phyloP scores from a whole-genome alignment of 2,888 invertebrate genomes.

The Octodonta nipae region DNA sequence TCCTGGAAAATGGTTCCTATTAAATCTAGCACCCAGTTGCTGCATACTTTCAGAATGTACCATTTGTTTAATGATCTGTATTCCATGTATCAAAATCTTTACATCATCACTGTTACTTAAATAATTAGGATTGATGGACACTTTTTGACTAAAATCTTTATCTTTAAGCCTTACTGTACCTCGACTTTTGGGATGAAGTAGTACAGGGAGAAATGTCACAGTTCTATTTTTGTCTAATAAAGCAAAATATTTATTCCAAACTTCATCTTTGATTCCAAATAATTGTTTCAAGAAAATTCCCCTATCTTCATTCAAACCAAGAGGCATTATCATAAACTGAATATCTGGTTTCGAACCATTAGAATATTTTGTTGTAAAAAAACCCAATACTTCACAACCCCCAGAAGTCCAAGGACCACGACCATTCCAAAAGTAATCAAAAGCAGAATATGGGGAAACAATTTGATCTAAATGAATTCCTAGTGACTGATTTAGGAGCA shows the following conservation, averaged over 20 bases:
- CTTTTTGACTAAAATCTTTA: conserved; percentile 39
- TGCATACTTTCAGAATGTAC: conserved; percentile 43
- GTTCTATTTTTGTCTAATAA: conserved; percentile 40
- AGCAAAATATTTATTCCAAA: conserved; percentile 50
- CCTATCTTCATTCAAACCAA: conserved; percentile 50
- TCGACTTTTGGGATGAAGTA: conserved; percentile 57
- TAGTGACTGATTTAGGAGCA: conserved; percentile 39
- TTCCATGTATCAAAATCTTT: conserved; percentile 43
- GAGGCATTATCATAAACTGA: conserved; percentile 55
- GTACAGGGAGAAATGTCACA: conserved; percentile 48
- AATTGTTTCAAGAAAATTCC: conserved; percentile 45
- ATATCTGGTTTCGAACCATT: conserved; percentile 40
- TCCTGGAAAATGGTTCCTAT: conserved; percentile 42
- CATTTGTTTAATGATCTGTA: conserved; percentile 45
- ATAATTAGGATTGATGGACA: conserved; percentile 56
- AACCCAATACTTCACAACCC: conserved; percentile 53
- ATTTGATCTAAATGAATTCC: conserved; percentile 38
- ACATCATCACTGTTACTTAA: conserved; percentile 47
- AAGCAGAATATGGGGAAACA: conserved; percentile 41
- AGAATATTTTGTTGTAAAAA: conserved; percentile 27
- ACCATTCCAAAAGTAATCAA: conserved; percentile 41
- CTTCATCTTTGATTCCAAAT: conserved; percentile 43
- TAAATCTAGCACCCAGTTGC: conserved; percentile 37
- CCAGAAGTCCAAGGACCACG: conserved; percentile 47
- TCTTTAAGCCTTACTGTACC: conserved; percentile 48